These are phyloP conservation scores for Oryzias dopingdopingensis DNA, from an alignment of 2,797 vertebrate species.

Conservation along the genomic window DNA sequence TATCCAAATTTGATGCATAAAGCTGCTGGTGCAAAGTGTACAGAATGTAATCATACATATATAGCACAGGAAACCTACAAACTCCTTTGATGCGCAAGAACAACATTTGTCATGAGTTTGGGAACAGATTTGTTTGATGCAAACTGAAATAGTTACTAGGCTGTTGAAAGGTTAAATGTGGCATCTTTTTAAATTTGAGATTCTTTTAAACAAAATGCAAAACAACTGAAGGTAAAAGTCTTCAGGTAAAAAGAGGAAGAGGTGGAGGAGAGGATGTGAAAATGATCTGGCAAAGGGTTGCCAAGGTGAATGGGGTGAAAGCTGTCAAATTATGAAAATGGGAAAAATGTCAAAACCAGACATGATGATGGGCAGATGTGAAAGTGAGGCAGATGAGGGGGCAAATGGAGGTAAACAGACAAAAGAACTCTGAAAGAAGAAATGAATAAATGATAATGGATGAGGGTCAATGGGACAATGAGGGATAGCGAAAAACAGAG, in stretches of 20 bases:
- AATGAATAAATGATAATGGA: slow-evolving; percentile 53
- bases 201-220: neutral
- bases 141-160: neutral
- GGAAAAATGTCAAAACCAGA: slow-evolving; percentile 57
- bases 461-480: slow-evolving; percentile 21
- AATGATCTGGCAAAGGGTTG: slow-evolving; percentile 42
- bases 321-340: slow-evolving; percentile 56
- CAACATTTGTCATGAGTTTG: too few relatives aligned
- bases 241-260: slow-evolving; percentile 5
- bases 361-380: slow-evolving; percentile 50
- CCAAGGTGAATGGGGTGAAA: slow-evolving; percentile 47
- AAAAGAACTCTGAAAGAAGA: slow-evolving; percentile 29
- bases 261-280: slow-evolving; percentile 33
- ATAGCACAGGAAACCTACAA: neutral
- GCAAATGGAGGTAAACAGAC: neutral
- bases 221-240: slow-evolving; percentile 14
- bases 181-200: neutral
- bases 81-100: neutral
- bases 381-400: neutral
- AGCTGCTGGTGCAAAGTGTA: slow-evolving; percentile 2
- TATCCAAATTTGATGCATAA: neutral
- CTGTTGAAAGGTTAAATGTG: too few relatives aligned
- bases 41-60: neutral
- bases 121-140: neutral
- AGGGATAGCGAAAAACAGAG: slow-evolving; percentile 24